Conservation (phyloP, 2,888 invertebrate species). For the Mythimna albipuncta region DNA sequence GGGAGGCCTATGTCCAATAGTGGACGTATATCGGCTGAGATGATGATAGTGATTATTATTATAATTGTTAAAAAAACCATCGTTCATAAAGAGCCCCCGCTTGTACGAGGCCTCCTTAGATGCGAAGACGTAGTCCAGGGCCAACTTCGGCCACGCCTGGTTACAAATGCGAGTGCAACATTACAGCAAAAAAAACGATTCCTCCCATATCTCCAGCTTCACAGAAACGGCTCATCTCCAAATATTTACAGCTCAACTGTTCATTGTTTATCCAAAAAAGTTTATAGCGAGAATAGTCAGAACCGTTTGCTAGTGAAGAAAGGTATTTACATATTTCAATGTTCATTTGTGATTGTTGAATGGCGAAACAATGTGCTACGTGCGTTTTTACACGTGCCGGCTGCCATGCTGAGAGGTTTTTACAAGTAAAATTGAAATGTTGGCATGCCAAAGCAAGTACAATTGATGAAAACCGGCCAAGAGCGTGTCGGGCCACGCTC, state of each 20-base stretch:
- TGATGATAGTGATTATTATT: no score
- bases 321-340: conserved; percentile 28
- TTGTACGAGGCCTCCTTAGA: no score
- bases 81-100: no score
- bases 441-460: no score
- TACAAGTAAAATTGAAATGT: background rate
- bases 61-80: no score
- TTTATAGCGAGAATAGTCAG: conserved; percentile 43
- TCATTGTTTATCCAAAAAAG: conserved; percentile 55
- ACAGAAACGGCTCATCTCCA: conserved; percentile 28
- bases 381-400: conserved; percentile 19
- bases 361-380: conserved; percentile 16
- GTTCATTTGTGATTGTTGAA: conserved; percentile 24
- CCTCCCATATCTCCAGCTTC: conserved; percentile 22
- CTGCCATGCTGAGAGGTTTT: background rate
- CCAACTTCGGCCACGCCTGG: no score
- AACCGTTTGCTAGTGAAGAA: conserved; percentile 45
- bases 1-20: no score
- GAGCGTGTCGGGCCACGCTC: no score
- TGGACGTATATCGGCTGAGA: no score
- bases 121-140: no score
- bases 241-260: conserved; percentile 54
- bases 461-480: no score
- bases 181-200: background rate
- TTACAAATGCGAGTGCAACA: background rate